Evolutionary conservation across 2,797 vertebrate genomes (phyloP), one percentile per base, ranked within the genome.

Genomic region (Tadarida brasiliensis): DNA sequence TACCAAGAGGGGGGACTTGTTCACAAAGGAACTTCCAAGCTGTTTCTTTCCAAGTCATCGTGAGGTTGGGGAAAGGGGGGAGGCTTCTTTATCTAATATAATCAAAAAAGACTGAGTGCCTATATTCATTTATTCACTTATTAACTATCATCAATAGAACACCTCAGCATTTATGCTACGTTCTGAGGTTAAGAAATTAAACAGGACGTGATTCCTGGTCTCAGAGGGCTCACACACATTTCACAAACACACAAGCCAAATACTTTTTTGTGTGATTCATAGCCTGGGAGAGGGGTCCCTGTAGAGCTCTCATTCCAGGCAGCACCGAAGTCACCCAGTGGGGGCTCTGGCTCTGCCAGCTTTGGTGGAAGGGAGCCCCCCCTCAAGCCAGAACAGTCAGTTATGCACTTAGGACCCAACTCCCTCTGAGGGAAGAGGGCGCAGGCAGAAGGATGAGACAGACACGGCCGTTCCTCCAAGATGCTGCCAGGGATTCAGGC

Each of bases 261-360:
- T 47, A 22, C 44, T 24, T 83, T 83, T 78, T 6, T 11, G 44
- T 65, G 44, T 5, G 19, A 17, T 26, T 59, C 44, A 35, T 26
- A 20, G 4, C 71, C 74, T 28, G n/a, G 30, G 33, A 57, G 24
- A 51, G 22, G 28, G 24, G 5, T 3, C 44, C 44, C 70, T 59
- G 26, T 16, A 24, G 49, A 47, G 15, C 63, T 47, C 54, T 76
- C 54, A 17, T 67, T 15, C 2, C n/a, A 20, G 4, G 26, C 51
- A 20, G 1, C 8, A 11, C 30, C 28, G 30, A 68, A 47, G 44
- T 56, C 2, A 0, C 51, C n/a, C 12, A 56, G 2, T 2, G 51
- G 22, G 65, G 12, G 10, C 22, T 12, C 7, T 2, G 28, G 47
- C 35, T 54, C 12, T 11, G 5, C 19, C 82, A 65, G 11, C 63